Evolutionary conservation across 2,113 vertebrate genomes (phyloP), one percentile per base, ranked within the genome.

Genomic region (Charina bottae): DNA sequence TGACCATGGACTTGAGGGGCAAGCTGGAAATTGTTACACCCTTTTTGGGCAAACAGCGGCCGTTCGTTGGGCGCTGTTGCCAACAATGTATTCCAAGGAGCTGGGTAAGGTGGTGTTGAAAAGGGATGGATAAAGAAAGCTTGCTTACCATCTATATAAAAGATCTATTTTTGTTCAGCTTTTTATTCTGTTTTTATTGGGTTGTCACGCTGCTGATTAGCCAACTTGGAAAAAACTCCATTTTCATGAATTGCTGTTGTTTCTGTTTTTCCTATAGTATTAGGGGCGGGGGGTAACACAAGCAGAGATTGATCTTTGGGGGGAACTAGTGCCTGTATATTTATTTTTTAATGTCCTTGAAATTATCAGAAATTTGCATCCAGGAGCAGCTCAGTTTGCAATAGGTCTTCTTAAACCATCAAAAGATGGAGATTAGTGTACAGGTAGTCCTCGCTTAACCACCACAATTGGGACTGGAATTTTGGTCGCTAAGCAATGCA

Each of bases 51-150:
- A 95, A 94, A 1, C 95, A 64, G 42, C 97, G 96, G 0, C 97
- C 97, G 0, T 92, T 95, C 24, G 83, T 90, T 0, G 90, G 96
- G 68, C 97, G 95, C 3, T 98, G 97, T 92, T 98, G 98, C 92
- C 97, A 98, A 89, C 96, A 90, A 60, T 98, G 98, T 83, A 97
- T 97, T 19, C 97, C 97, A 0, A 94, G 94, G 84, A 98, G 98
- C 93, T 98, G 98, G 98, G 98, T 98, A 56, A 93, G 96, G 24
- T 10, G 1, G 24, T 59, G 85, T 4, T 12, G 26, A 4, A 54
- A 55, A 64, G 19, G 6, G 23, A 42, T 1, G 11, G 11, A 24
- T 10, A 2, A 13, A 5, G 8, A 59, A 87, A 59, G 86, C 1
- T 26, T 2, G 83, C 37, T 72, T 72, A 6, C 6, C 49, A 49